Conservation (phyloP, 1,140 invertebrate species). For the Lepidostoma basale region DNA sequence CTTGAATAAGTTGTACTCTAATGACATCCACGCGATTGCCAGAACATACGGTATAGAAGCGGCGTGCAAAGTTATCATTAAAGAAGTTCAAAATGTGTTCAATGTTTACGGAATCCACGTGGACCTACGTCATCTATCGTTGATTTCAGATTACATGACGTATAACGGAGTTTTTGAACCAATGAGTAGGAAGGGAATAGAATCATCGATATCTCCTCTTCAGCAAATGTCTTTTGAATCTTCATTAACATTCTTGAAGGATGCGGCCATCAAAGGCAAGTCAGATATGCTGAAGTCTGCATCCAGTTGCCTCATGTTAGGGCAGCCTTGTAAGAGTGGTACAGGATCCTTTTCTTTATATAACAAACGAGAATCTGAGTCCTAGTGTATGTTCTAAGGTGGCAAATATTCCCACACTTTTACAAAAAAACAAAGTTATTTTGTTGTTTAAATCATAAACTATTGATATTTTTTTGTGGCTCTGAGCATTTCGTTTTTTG, state of each 20-base stretch:
- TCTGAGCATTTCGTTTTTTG: too few relatives aligned
- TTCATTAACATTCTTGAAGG: slow-evolving; percentile 84
- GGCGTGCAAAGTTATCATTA: slow-evolving; percentile 85
- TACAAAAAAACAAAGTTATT: too few relatives aligned
- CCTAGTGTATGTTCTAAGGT: too few relatives aligned
- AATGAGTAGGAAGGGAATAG: slow-evolving; percentile 90
- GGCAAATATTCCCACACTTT: too few relatives aligned
- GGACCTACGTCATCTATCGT: slow-evolving; percentile 88
- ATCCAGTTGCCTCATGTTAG: slow-evolving; percentile 87
- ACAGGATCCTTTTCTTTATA: slow-evolving; percentile 77
- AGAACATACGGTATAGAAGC: slow-evolving; percentile 96
- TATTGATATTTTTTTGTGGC: too few relatives aligned
- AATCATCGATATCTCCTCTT: slow-evolving; percentile 84
- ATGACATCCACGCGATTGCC: slow-evolving; percentile 92
- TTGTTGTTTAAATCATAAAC: too few relatives aligned
- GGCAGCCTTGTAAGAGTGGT: slow-evolving; percentile 80
- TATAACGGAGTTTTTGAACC: slow-evolving; percentile 88
- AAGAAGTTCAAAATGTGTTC: slow-evolving; percentile 92
- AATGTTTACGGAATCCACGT: slow-evolving; percentile 95
- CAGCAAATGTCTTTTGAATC: slow-evolving; percentile 99
- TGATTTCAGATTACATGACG: slow-evolving; percentile 99
- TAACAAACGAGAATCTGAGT: slow-evolving; percentile 21
- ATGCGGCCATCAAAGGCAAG: slow-evolving; percentile 74
- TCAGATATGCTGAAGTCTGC: slow-evolving; percentile 83
- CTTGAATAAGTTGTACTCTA: slow-evolving; percentile 86